Evolutionary conservation across 35 echinoderm and acorn worm species (phyloP).

Genomic region (Lytechinus pictus): DNA sequence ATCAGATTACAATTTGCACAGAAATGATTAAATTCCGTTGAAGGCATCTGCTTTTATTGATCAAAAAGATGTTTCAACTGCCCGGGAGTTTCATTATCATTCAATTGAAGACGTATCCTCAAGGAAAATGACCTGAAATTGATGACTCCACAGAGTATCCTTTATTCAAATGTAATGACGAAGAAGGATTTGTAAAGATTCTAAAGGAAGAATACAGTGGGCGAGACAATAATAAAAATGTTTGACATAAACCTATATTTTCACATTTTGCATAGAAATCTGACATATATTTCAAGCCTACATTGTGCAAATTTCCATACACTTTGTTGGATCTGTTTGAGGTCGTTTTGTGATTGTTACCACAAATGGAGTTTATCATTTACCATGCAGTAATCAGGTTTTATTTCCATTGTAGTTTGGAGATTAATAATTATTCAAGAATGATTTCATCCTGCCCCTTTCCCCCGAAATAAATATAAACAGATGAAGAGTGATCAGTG

Average conservation of each 20-base stretch:
- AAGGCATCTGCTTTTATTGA: neutral
- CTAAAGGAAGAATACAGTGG: neutral
- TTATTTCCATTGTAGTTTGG: no score
- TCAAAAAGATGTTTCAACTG: neutral
- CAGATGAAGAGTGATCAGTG: no score
- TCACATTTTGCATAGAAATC: neutral
- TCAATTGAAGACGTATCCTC: neutral
- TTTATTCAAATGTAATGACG: neutral
- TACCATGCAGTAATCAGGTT: no score
- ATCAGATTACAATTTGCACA: neutral
- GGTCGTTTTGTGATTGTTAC: no score
- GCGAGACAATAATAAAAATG: neutral
- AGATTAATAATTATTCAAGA: no score
- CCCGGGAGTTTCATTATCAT: neutral
- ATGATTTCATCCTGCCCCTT: no score
- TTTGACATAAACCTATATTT: neutral
- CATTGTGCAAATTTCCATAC: no score
- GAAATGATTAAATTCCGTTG: neutral
- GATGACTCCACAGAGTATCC: neutral
- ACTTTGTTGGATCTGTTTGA: no score
- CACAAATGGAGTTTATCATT: no score
- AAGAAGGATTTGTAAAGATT: neutral
- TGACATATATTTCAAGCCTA: no score
- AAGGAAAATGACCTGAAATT: neutral
- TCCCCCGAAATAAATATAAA: no score